Evolutionary conservation across 2,113 vertebrate genomes (phyloP), one percentile per base, ranked within the genome.

Genomic region (Speoplatyrhinus poulsoni): DNA sequence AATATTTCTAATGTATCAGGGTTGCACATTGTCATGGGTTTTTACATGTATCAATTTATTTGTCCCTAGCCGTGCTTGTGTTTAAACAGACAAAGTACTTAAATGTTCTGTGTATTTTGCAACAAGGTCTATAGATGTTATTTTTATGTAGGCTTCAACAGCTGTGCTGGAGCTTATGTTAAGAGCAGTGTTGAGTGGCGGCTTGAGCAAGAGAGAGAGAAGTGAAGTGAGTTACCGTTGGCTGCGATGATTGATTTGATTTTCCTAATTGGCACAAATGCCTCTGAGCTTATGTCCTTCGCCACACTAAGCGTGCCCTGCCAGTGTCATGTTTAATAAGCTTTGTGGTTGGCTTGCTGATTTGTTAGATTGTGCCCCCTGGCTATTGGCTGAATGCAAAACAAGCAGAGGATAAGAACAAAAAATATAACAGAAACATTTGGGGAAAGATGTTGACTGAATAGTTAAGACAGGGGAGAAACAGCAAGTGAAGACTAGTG

Each of bases 241-340:
- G 67, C 72, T 70, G 79, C 59, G 46, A 65, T 79, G 83, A 87
- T 82, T 83, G 86, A 89, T 88, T 69, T 63, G 70, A 83, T 83
- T 88, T 81, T 74, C 67, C 78, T 84, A 87, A 88, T 87, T 88
- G 83, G 78, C 85, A 73, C 9, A 47, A 72, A 78, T 74, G 76
- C 79, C 81, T 79, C 69, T 64, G 76, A 83, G 63, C 72, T 64
- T 49, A 60, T 75, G 82, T 80, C 83, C 82, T 88, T 87, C 64
- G 54, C 76, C 78, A 79, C 73, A 79, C 75, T 74, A 74, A 80
- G 81, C 73, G 80, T 58, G 76, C 78, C 85, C 77, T 80, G 82
- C 8, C 69, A 81, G 76, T 87, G 82, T 82, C 83, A 86, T 86
- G 87, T 84, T 82, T 88, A 87, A 85, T 84, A 85, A 86, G 79